Evolutionary conservation across 2,797 vertebrate species (phyloP).

Genomic region (Gallinago stenura): DNA sequence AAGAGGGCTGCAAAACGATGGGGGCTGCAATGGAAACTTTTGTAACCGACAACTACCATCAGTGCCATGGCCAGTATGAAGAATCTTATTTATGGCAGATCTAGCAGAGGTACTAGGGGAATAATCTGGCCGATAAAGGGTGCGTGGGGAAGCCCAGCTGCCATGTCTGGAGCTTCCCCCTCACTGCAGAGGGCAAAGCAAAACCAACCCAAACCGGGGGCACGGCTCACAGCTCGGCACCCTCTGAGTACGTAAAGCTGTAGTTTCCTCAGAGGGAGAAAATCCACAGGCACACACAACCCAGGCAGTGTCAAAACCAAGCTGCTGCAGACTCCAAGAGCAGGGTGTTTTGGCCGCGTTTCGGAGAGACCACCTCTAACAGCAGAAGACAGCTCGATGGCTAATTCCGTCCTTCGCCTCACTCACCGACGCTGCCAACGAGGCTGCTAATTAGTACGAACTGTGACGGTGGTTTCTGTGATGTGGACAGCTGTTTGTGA

Average conservation of each 20-base stretch:
- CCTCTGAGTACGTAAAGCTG: not conserved
- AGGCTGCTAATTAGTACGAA: conserved; percentile 37
- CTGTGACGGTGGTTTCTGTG: conserved; percentile 36
- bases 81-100: not conserved
- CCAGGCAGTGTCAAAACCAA: not conserved
- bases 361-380: conserved; percentile 18
- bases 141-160: accelerated
- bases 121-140: not conserved
- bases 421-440: conserved; percentile 9
- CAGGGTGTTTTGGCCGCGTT: not conserved
- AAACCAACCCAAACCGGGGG: not conserved
- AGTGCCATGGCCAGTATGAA: not conserved
- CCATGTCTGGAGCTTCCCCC: not conserved
- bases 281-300: not conserved
- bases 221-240: accelerated
- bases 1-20: not conserved
- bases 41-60: not conserved
- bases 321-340: not conserved
- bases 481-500: conserved; percentile 49
- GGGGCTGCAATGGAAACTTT: not conserved
- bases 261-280: not conserved
- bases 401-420: conserved; percentile 3
- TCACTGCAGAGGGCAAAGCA: not conserved
- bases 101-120: not conserved
- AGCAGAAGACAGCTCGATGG: not conserved